phyloP scores from a whole-genome alignment of 2,797 vertebrate genomes.

The Miichthys miiuy region DNA sequence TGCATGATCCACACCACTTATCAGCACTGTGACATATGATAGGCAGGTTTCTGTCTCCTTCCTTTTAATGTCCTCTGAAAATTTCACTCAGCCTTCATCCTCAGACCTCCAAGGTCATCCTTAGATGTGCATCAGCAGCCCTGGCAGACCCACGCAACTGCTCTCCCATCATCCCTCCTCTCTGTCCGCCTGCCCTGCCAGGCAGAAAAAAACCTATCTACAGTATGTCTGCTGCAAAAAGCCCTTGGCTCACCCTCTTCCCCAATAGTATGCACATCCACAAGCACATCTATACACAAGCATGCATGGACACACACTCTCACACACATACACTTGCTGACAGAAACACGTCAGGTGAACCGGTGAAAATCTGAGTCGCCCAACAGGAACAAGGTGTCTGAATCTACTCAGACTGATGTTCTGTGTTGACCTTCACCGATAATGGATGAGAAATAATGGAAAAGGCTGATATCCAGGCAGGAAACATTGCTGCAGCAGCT shows the following conservation, averaged over 20 bases:
- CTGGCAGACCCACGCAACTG: slow-evolving; percentile 62
- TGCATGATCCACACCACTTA: slow-evolving; percentile 58
- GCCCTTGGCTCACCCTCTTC: slow-evolving; percentile 54
- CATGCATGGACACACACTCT: slow-evolving; percentile 11
- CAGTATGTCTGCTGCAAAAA: slow-evolving; percentile 63
- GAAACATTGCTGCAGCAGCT: slow-evolving; percentile 41
- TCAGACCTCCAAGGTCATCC: slow-evolving; percentile 76
- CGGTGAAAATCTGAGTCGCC: slow-evolving; percentile 60
- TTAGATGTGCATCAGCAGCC: slow-evolving; percentile 75
- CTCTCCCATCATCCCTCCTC: slow-evolving; percentile 71
- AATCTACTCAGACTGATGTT: slow-evolving; percentile 69
- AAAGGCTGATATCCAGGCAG: slow-evolving; percentile 62
- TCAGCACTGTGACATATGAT: slow-evolving; percentile 73
- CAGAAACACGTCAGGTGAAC: slow-evolving; percentile 67
- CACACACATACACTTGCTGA: slow-evolving; percentile 28
- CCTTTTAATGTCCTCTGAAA: slow-evolving; percentile 72
- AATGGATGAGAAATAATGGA: slow-evolving; percentile 75
- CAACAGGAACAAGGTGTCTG: slow-evolving; percentile 71
- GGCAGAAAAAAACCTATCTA: slow-evolving; percentile 45
- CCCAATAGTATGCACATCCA: slow-evolving; percentile 54
- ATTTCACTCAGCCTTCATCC: slow-evolving; percentile 74
- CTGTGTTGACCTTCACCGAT: slow-evolving; percentile 74
- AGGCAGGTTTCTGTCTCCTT: slow-evolving; percentile 68
- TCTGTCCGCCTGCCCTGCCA: slow-evolving; percentile 67
- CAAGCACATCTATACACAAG: slow-evolving; percentile 40